Conservation (phyloP, 1,140 invertebrate species). For the Caerostris darwini region DNA sequence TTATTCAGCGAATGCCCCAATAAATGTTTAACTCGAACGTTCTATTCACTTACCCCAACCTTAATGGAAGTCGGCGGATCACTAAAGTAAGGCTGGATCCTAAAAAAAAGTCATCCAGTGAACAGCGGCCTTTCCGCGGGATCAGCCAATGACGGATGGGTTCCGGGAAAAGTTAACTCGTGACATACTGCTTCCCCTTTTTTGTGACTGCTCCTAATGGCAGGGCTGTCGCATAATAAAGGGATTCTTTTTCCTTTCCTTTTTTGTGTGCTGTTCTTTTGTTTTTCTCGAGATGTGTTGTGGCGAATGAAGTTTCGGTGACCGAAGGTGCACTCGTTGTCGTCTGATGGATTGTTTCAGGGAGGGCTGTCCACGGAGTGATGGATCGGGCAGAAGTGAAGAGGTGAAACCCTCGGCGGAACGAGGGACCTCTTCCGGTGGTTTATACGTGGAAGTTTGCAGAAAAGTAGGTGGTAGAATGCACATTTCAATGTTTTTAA, state of each 20-base stretch:
- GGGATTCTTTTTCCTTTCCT: neutral
- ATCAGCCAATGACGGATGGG: neutral
- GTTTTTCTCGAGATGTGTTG: neutral
- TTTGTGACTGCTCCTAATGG: neutral
- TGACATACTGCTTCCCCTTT: neutral
- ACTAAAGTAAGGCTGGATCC: no score
- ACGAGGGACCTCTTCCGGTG: no score
- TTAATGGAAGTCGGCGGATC: no score
- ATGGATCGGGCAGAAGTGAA: neutral
- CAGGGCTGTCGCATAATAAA: neutral
- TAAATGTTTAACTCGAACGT: no score
- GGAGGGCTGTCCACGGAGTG: neutral
- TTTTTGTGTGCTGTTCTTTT: neutral
- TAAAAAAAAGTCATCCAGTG: neutral
- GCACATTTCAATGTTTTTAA: no score
- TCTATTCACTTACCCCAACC: no score
- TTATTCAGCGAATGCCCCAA: no score
- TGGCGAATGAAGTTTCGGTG: neutral
- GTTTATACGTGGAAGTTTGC: no score
- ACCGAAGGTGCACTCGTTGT: neutral
- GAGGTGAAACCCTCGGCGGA: neutral
- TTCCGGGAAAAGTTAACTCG: neutral
- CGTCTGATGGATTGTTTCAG: neutral
- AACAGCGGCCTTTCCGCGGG: neutral
- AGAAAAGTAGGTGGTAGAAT: no score